A percentile compares a stretch with the other conserved stretches of the same genome.
Evolutionary conservation across 2,888 invertebrate species (phyloP).

Genomic region (Nebria brevicollis): DNA sequence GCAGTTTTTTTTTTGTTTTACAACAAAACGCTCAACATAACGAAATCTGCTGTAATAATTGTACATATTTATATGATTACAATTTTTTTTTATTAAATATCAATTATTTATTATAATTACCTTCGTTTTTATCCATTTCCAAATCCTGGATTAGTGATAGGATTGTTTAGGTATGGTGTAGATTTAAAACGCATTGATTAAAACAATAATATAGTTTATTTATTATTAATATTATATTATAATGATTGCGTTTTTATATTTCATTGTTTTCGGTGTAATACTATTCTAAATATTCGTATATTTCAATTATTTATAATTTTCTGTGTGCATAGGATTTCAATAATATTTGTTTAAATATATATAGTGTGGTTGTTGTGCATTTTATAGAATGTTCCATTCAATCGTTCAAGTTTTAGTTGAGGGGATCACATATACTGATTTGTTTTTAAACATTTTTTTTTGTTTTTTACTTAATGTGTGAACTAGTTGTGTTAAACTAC

Average conservation of each 20-base stretch:
- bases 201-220: slow-evolving; percentile 1
- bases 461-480: background rate
- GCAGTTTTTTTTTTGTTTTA: background rate
- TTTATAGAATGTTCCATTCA: background rate
- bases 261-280: background rate
- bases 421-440: background rate
- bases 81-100: background rate
- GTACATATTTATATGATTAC: background rate
- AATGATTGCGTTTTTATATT: background rate
- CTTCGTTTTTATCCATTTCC: background rate
- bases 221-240: background rate
- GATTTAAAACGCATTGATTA: background rate
- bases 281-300: background rate
- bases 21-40: background rate
- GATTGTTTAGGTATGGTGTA: background rate
- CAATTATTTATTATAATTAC: background rate
- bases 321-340: background rate
- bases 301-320: background rate
- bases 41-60: background rate
- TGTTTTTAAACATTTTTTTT: background rate
- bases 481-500: background rate
- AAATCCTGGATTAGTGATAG: background rate
- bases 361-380: background rate
- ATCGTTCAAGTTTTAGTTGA: background rate
- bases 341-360: background rate